Base-by-base conservation (phyloP, 2,888 invertebrate species). In the Carabus problematicus region DNA sequence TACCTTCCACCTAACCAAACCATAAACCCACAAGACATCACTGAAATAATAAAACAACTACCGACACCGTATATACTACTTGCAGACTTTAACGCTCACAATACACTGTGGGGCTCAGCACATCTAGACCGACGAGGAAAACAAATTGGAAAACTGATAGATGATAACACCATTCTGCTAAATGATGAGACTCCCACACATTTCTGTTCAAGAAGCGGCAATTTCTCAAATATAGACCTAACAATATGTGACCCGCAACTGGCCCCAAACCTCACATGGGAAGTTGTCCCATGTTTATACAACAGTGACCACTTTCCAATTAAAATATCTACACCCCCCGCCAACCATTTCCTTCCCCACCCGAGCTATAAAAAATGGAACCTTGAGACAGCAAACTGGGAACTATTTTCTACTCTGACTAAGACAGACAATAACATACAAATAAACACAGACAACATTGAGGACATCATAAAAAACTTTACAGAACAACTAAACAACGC, bases 261-360 rank as follows among this genome's bases (percentile, higher is more conserved):
- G 43, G 60, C 60, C 16, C 43, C 8, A n/a, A 45, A 43, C 43
- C 4, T 60, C 8, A 16, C 45, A 60, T 60, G 43, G 60, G 42
- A 41, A 4, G 43, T 14, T 14, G 43, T 41, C 40, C 43, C 60
- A 14, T 43, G 45, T 18, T 16, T 60, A 14, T 60, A 11, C 8
- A 43, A 60, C 60, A 14, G 16, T 19, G 60, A 16, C 8, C 60
- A 60, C 43, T 60, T 42, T 60, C 60, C 60, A 14, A 60, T 60
- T 16, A 8, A 18, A 42, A 42, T 60, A 12, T 43, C 42, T 43
- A 14, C n/a, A 39, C 29, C 58, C 3, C 39, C 11, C 19, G 40
- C 3, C 58, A 58, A 58, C n/a, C 40, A 9, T 8, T 39, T 12
- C 40, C 11, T 9, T 8, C 29, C 39, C 39, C 58, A 58, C 40